These are phyloP conservation scores for Phenganax subtilis DNA, from an alignment of 92 coral and sea anemone genomes.

Conservation along the genomic window DNA sequence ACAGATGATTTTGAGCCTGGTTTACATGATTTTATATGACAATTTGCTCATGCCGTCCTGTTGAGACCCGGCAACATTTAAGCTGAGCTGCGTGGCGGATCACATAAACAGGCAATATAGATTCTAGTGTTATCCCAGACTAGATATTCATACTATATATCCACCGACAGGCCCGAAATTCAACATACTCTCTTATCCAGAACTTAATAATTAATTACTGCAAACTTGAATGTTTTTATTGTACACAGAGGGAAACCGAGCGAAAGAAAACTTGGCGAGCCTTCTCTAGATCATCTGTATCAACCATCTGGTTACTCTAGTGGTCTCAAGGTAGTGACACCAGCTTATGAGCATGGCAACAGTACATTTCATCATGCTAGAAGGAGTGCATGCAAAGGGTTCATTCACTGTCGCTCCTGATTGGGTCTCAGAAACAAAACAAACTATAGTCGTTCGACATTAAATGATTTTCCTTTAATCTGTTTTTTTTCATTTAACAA, in stretches of 20 bases:
- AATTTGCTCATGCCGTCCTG: too few species aligned
- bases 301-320: slow-evolving; percentile 12
- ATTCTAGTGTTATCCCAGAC: too few species aligned
- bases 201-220: not conserved
- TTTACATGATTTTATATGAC: not conserved
- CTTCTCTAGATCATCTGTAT: slow-evolving; percentile 26
- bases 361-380: slow-evolving; percentile 6
- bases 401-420: slow-evolving; percentile 35
- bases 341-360: slow-evolving; percentile 13
- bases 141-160: too few species aligned
- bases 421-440: slow-evolving; percentile 39
- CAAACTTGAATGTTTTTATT: not conserved
- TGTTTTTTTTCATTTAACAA: not conserved
- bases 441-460: slow-evolving; percentile 23
- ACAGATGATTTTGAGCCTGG: not conserved
- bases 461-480: not conserved
- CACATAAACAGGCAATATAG: too few species aligned
- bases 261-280: not conserved
- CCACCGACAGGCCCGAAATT: not conserved
- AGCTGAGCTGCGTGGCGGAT: too few species aligned
- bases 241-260: slow-evolving; percentile 21
- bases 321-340: slow-evolving; percentile 8
- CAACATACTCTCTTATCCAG: not conserved
- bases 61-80: too few species aligned
- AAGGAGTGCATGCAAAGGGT: not conserved